phyloP scores from a whole-genome alignment of 2,797 vertebrate genomes.

The Euthynnus affinis region DNA sequence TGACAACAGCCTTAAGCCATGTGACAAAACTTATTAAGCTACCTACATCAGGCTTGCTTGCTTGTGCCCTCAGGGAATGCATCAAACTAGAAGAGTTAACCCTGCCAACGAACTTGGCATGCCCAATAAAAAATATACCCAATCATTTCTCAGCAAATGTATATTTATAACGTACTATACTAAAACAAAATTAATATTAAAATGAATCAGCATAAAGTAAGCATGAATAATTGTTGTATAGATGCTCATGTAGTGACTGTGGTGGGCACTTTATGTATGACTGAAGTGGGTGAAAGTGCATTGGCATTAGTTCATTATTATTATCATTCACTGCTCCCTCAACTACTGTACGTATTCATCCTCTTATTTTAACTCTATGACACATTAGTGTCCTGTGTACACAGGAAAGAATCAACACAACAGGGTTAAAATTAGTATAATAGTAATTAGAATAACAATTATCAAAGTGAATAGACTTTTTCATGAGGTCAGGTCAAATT shows the following conservation, averaged over 20 bases:
- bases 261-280: neutral
- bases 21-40: constrained; percentile 78
- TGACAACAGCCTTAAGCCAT: constrained; percentile 76
- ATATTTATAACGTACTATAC: constrained; percentile 34
- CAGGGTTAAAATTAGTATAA: neutral
- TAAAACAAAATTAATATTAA: neutral
- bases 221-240: constrained; percentile 6
- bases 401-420: neutral
- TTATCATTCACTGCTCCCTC: constrained; percentile 14
- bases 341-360: neutral
- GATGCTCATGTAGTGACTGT: neutral
- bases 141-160: constrained; percentile 46
- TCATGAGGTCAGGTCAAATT: neutral
- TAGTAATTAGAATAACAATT: neutral
- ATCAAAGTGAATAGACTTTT: neutral
- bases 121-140: constrained; percentile 48
- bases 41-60: constrained; percentile 57
- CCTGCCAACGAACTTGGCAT: constrained; percentile 54
- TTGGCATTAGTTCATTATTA: constrained; percentile 1
- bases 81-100: constrained; percentile 69
- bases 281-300: neutral
- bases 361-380: constrained; percentile 4
- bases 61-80: constrained; percentile 58
- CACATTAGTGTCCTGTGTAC: neutral
- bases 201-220: constrained; percentile 12